Conservation (phyloP, 2,888 invertebrate species). For the Lochmaea capreae region DNA sequence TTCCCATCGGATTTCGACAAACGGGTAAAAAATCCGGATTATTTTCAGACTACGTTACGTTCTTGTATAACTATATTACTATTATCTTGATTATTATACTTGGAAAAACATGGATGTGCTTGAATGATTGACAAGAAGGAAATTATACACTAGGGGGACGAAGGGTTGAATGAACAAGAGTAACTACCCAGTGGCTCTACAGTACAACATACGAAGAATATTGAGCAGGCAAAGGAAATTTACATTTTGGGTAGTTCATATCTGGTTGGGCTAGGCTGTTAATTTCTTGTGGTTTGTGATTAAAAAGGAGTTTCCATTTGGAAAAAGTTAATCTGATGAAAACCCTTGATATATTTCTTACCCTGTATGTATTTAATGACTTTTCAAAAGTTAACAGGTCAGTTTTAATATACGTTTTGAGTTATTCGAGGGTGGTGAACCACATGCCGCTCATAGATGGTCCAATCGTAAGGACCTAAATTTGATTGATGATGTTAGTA, state of each 20-base stretch:
- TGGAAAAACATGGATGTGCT: not conserved
- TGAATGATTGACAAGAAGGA: slow-evolving; percentile 13
- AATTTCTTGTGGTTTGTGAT: no score
- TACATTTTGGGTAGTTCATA: no score
- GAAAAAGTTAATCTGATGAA: no score
- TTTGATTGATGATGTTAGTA: slow-evolving; percentile 33
- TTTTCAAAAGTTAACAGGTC: not conserved
- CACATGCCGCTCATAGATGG: not conserved
- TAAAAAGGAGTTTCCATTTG: no score
- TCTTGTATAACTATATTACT: not conserved
- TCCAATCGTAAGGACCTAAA: slow-evolving; percentile 19
- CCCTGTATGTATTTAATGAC: not conserved
- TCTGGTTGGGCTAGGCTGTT: no score
- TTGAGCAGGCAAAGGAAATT: no score
- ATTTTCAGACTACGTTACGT: not conserved
- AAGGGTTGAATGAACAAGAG: not conserved
- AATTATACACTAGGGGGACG: not conserved
- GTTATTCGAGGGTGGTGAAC: slow-evolving; percentile 1
- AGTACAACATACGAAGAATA: no score
- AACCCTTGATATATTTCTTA: not conserved
- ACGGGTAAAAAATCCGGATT: not conserved
- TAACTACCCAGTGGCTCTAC: no score
- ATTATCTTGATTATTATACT: not conserved
- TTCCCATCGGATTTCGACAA: not conserved
- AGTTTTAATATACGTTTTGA: not conserved